Evolutionary conservation across 2,888 invertebrate species (phyloP).

Genomic region (Drosophila parthenogenetica): DNA sequence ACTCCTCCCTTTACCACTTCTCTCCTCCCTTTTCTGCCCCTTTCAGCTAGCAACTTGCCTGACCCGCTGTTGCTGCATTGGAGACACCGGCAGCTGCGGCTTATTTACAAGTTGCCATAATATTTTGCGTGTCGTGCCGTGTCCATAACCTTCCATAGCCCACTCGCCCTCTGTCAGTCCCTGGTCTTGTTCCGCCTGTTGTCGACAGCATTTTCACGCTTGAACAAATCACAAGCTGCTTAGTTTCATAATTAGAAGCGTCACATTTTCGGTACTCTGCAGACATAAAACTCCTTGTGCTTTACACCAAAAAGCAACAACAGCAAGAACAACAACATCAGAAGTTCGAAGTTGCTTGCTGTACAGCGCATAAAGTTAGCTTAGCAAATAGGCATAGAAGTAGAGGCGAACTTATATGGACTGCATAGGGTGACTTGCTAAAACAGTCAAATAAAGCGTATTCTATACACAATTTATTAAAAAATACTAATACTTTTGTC

Average conservation of each 20-base stretch:
- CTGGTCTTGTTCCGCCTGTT: conserved; percentile 55
- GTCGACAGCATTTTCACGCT: conserved; percentile 81
- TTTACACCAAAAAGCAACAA: conserved; percentile 65
- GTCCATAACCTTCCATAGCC: conserved; percentile 23
- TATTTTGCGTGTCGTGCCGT: conserved; percentile 72
- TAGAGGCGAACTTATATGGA: neutral
- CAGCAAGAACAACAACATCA: conserved; percentile 31
- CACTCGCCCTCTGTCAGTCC: neutral
- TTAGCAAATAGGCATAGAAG: conserved; percentile 41
- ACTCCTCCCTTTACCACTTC: neutral
- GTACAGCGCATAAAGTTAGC: conserved; percentile 40
- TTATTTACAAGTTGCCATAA: conserved; percentile 81
- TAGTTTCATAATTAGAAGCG: conserved; percentile 81
- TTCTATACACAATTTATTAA: no score
- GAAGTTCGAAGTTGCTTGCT: conserved; percentile 29
- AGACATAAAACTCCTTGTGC: conserved; percentile 70
- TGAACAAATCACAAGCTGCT: conserved; percentile 81
- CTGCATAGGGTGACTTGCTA: neutral
- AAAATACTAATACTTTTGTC: no score
- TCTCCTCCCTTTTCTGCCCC: conserved; percentile 1
- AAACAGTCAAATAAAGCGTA: no score
- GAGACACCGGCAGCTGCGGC: conserved; percentile 70
- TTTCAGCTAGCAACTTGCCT: conserved; percentile 44
- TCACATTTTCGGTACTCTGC: conserved; percentile 73
- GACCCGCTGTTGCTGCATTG: conserved; percentile 30